phyloP scores from a whole-genome alignment of 2,888 invertebrate species.

The Hymenopus coronatus region DNA sequence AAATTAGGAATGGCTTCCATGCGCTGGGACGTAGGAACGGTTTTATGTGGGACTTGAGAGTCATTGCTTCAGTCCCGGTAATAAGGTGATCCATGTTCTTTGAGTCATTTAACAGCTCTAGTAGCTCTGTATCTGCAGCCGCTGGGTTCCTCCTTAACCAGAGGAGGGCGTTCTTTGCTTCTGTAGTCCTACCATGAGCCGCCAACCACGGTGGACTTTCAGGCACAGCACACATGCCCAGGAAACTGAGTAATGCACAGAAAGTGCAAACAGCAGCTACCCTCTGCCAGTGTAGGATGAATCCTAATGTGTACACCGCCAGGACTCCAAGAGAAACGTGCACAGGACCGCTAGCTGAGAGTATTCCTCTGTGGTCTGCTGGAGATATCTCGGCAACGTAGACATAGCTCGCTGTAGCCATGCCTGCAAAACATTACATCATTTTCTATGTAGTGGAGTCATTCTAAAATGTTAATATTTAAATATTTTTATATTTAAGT shows the following conservation, averaged over 20 bases:
- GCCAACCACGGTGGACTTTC: constrained; percentile 69
- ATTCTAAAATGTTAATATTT: too few species aligned
- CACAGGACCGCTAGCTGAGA: constrained; percentile 68
- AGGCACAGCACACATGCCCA: constrained; percentile 61
- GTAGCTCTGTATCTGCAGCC: constrained; percentile 61
- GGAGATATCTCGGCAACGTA: constrained; percentile 69
- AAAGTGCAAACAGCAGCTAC: constrained; percentile 63
- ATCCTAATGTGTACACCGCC: constrained; percentile 65
- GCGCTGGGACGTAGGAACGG: constrained; percentile 56
- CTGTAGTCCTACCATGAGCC: constrained; percentile 57
- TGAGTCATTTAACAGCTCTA: constrained; percentile 47
- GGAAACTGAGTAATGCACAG: constrained; percentile 55
- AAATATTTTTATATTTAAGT: too few species aligned
- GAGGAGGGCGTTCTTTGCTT: constrained; percentile 57
- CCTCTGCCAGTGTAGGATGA: constrained; percentile 63
- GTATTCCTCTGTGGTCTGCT: constrained; percentile 63
- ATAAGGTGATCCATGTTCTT: background rate
- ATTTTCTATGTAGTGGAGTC: background rate
- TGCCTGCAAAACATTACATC: constrained; percentile 51
- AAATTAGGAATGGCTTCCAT: constrained; percentile 64
- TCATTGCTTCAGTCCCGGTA: background rate
- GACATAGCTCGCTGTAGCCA: constrained; percentile 66
- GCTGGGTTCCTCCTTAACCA: constrained; percentile 65
- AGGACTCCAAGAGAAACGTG: constrained; percentile 70
- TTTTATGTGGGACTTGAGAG: background rate